Base-by-base conservation (phyloP, 2,113 vertebrate genomes). In the Scopus umbretta region DNA sequence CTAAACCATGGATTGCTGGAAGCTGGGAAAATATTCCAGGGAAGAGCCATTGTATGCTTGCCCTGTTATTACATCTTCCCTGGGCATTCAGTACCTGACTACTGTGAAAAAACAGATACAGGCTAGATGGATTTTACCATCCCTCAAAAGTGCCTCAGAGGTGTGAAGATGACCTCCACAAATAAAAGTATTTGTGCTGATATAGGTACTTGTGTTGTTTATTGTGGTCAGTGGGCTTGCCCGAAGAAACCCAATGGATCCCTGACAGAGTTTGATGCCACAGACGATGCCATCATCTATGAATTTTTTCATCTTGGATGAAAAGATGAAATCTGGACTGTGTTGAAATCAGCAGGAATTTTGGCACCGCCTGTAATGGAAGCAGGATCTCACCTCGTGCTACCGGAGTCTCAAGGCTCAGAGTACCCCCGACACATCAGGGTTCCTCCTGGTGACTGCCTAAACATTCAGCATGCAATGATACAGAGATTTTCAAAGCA, bases 401-500 rank as follows among this genome's bases (percentile, higher is more conserved):
- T 58, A 23, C 15, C n/a, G 55, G 62, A 71, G 8, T 55, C 29
- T 42, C 36, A 78, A n/a, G 50, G 50, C 34, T 72, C 36, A 52
- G n/a, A 45, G 32, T n/a, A 47, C 4, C 27, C 17, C 32, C 0
- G 0, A 22, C 3, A 27, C 6, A 40, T 9, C 50, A 83, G 21
- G 21, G 13, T 81, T 88, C 81, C 34, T 73, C 47, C 72, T 34
- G 13, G 16, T 80, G 36, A 36, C 17, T 81, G 25, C 27, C 66
- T 73, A 29, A 74, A 50, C 62, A 34, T 42, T 76, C 21, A 78
- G 36, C 40, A 40, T 29, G 38, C 90, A 81, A 82, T 16, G n/a
- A 79, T 49, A 73, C 11, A 32, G 74, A 81, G n/a, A 40, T 19
- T 94, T 71, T 59, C 71, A 78, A 94, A 94, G 81, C 63, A 82